phyloP scores from a whole-genome alignment of 1,140 invertebrate species.

The Zeugodacus cucurbitae region DNA sequence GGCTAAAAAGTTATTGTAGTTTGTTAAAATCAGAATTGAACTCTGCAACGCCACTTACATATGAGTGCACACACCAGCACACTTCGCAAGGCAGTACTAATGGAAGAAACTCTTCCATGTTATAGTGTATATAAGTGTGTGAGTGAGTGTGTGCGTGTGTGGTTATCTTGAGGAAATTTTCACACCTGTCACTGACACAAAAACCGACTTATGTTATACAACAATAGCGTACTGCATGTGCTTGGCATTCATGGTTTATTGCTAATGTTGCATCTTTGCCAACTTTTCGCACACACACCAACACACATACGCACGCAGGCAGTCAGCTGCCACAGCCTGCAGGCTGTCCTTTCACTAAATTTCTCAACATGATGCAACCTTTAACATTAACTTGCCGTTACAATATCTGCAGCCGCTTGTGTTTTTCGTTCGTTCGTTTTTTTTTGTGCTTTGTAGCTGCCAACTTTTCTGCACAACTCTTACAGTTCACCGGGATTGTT shows the following conservation, averaged over 20 bases:
- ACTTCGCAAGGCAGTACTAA: neutral
- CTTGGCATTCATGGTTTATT: neutral
- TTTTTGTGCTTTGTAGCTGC: neutral
- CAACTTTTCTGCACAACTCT: neutral
- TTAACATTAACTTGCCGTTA: neutral
- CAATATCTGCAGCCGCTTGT: neutral
- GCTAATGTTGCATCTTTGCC: conserved; percentile 19
- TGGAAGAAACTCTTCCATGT: neutral
- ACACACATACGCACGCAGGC: neutral
- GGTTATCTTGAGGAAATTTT: conserved; percentile 3
- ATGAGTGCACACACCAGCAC: neutral
- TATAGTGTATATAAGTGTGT: neutral
- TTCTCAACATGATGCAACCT: neutral
- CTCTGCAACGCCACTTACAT: neutral
- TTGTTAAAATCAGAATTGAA: neutral
- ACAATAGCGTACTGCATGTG: neutral
- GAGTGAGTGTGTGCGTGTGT: neutral
- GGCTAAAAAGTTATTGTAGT: neutral
- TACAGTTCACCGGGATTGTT: neutral
- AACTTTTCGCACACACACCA: neutral
- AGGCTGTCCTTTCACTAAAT: neutral
- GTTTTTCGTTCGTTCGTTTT: neutral
- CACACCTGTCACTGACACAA: conserved; percentile 15
- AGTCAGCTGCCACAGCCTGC: neutral
- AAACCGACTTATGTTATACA: neutral